A percentile compares a stretch with the other conserved stretches of the same genome.
Conservation (phyloP, 2,113 vertebrate genomes). For the Ptyas mucosa region DNA sequence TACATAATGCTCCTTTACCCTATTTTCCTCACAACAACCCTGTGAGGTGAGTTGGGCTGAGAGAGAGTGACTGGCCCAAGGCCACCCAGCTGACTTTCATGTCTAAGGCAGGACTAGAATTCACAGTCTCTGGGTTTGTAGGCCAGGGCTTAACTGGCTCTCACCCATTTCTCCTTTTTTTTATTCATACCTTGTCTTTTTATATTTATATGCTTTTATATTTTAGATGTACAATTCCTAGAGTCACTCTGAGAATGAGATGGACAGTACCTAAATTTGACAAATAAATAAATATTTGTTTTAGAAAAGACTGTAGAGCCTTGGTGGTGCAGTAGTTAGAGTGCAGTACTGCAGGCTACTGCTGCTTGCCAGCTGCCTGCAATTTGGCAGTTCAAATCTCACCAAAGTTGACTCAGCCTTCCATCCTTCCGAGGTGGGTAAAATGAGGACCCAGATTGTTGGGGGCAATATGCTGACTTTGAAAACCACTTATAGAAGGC, state of each 20-base stretch:
- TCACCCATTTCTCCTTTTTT: neutral
- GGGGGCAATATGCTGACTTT: no score
- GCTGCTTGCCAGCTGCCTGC: no score
- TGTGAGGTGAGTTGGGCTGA: neutral
- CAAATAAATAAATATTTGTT: neutral
- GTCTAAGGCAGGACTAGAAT: neutral
- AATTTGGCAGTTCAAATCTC: no score
- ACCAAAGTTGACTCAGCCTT: no score
- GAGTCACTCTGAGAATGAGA: neutral
- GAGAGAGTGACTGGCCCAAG: neutral
- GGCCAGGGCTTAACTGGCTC: neutral
- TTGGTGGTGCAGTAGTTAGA: no score
- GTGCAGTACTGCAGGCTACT: no score
- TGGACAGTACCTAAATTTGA: neutral
- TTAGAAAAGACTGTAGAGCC: neutral
- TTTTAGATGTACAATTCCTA: neutral
- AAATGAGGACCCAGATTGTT: no score
- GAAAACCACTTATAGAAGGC: no score
- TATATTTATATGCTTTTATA: neutral
- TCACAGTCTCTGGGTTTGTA: neutral
- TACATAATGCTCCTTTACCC: neutral
- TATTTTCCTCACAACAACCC: neutral
- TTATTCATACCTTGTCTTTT: neutral
- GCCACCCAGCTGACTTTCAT: neutral
- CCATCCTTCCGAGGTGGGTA: no score